Evolutionary conservation across 1,140 invertebrate genomes (phyloP), one percentile per base, ranked within the genome.

Genomic region (Euwallacea similis): DNA sequence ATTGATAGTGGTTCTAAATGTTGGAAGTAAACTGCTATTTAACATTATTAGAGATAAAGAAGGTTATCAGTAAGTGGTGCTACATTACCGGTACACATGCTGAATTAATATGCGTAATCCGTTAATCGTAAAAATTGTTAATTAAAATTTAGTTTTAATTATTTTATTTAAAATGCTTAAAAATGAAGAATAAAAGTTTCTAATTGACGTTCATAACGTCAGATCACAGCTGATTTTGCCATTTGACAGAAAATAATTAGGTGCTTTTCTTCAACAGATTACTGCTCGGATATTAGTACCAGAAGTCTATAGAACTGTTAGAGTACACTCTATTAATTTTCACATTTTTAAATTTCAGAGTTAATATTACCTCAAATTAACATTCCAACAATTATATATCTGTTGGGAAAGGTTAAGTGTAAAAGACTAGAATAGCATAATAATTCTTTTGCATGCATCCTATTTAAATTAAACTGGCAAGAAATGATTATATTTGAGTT

Each of bases 61-160:
- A 33, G 16, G 42, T 61, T 64, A 59, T 66, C 69, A 64, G 13
- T 55, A 60, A 67, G 42, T 59, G 43, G n/a, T 46, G 41, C 15
- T 47, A 10, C 8, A 7, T 59, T 76, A 77, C 74, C 75, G 46
- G 68, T 72, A 69, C 67, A 76, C 76, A 77, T 77, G n/a, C 11
- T 71, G 55, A 58, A 60, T 74, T 42, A 67, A 58, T 63, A 15
- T 21, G 8, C 7, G 6, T 65, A 53, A 54, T 66, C 33, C 13
- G 42, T 58, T 42, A 42, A 56, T 65, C 44, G 11, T 41, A 44
- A 63, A 63, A 46, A 11, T 46, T 63, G 60, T n/a, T 1, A 63
- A 46, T 42, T 15, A 44, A 15, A 11, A 21, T 63, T 13, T 15
- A 44, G 62, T 33, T 55, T 69, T 60, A 50, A 65, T 66, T 56